phyloP scores from a whole-genome alignment of 30 jellyfish, hydroid and myxozoan species.

The Pseudorhiza aurosa region DNA sequence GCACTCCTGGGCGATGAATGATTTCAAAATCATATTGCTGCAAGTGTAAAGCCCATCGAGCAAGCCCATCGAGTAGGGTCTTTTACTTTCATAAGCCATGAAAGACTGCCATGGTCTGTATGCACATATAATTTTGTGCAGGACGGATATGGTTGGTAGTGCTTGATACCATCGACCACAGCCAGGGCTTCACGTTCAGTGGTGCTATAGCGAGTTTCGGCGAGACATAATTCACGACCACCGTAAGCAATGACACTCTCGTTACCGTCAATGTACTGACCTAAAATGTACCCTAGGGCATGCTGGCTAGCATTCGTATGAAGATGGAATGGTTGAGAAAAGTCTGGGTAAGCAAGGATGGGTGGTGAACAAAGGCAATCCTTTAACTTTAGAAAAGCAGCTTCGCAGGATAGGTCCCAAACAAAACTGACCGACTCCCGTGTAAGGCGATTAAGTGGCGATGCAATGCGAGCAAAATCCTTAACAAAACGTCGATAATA shows the following conservation, averaged over 20 bases:
- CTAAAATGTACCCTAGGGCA: constrained; percentile 34
- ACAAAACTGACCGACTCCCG: constrained; percentile 14
- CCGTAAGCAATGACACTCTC: constrained; percentile 55
- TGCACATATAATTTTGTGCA: constrained; percentile 18
- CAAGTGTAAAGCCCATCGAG: constrained; percentile 8
- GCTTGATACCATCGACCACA: constrained; percentile 47
- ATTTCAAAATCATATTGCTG: constrained; percentile 44
- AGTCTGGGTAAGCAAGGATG: constrained; percentile 33
- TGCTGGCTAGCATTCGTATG: constrained; percentile 49
- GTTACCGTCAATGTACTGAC: constrained; percentile 20
- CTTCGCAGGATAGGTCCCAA: constrained; percentile 40
- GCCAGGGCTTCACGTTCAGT: constrained; percentile 63
- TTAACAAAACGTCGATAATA: constrained; percentile 42
- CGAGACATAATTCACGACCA: constrained; percentile 23
- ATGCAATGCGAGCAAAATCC: constrained; percentile 52
- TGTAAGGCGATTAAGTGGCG: constrained; percentile 56
- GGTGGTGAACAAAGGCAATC: constrained; percentile 34
- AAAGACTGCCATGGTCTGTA: constrained; percentile 43
- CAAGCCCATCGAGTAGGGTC: constrained; percentile 26
- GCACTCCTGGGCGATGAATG: constrained; percentile 28
- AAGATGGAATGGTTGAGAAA: constrained; percentile 39
- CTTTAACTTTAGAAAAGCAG: neutral
- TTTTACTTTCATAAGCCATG: constrained; percentile 42
- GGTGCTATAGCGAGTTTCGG: constrained; percentile 50
- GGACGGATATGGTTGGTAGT: constrained; percentile 29